A percentile compares a stretch with the other conserved stretches of the same genome.
Evolutionary conservation across 2,113 vertebrate species (phyloP).

Genomic region (Thomomys bottae): DNA sequence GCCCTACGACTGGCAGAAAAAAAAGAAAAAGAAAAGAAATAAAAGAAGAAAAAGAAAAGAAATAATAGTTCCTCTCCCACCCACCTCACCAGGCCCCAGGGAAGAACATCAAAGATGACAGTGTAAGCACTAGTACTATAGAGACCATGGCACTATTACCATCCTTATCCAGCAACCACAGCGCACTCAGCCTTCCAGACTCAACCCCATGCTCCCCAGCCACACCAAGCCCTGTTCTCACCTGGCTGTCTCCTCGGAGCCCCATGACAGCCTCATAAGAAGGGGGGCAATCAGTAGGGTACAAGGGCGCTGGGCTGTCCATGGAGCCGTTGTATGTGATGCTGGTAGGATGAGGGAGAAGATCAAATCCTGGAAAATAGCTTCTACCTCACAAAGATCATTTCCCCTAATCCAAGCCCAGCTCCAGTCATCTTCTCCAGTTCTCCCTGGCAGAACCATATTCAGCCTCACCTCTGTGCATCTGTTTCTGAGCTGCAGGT

Average conservation of each 20-base stretch:
- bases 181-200: background rate
- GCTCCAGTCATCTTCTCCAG: background rate
- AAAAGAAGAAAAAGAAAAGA: no score
- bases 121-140: rapidly evolving
- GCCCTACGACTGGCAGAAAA: no score
- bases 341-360: slow-evolving; percentile 79
- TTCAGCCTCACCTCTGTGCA: slow-evolving; percentile 90
- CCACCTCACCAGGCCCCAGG: background rate
- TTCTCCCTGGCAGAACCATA: background rate
- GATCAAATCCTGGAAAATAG: background rate
- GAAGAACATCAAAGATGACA: background rate
- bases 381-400: background rate
- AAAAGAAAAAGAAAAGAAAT: no score
- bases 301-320: slow-evolving; percentile 96
- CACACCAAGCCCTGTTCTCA: slow-evolving; percentile 68
- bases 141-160: background rate
- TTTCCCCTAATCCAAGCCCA: background rate
- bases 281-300: slow-evolving; percentile 96
- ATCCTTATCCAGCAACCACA: background rate
- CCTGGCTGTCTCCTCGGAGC: slow-evolving; percentile 93
- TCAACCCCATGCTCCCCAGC: background rate
- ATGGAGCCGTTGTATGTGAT: slow-evolving; percentile 99
- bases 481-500: slow-evolving; percentile 98
- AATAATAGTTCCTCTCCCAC: background rate
- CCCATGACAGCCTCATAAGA: slow-evolving; percentile 98